These are phyloP conservation scores for Mergus octosetaceus DNA, from an alignment of 2,797 vertebrate genomes.

Conservation along the genomic window DNA sequence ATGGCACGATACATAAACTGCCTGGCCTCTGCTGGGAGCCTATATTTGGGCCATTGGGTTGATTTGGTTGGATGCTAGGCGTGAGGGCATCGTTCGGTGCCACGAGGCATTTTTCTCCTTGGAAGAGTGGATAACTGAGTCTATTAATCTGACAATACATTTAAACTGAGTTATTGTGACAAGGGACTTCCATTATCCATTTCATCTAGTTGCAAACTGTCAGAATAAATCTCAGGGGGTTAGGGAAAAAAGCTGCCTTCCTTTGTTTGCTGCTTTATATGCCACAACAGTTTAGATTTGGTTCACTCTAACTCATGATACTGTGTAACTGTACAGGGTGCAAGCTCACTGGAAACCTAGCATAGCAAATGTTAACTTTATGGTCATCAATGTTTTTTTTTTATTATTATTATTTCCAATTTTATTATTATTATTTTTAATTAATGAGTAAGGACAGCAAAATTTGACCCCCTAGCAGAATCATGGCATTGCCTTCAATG, in stretches of 20 bases:
- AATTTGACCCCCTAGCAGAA: background rate
- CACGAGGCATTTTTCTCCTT: constrained; percentile 36
- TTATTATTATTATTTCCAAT: background rate
- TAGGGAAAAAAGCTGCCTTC: constrained; percentile 43
- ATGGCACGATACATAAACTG: background rate
- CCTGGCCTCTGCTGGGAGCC: background rate
- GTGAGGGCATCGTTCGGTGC: constrained; percentile 17
- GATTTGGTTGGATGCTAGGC: constrained; percentile 17
- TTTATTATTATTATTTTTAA: background rate
- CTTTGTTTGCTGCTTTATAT: constrained; percentile 58
- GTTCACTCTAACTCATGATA: constrained; percentile 31
- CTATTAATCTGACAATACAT: constrained; percentile 67
- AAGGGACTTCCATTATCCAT: constrained; percentile 70
- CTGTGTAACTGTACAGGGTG: background rate
- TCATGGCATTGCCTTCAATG: background rate
- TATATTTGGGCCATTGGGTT: background rate
- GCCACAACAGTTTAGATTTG: constrained; percentile 49
- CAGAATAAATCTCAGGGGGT: constrained; percentile 65
- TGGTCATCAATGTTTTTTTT: background rate
- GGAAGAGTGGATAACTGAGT: constrained; percentile 53
- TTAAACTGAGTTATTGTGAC: constrained; percentile 71
- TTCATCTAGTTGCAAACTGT: constrained; percentile 67
- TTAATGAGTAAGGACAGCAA: background rate
- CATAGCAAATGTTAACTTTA: background rate
- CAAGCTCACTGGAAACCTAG: background rate